Base-by-base conservation (phyloP, 1,140 invertebrate species). In the Ceratosolen fusciceps region DNA sequence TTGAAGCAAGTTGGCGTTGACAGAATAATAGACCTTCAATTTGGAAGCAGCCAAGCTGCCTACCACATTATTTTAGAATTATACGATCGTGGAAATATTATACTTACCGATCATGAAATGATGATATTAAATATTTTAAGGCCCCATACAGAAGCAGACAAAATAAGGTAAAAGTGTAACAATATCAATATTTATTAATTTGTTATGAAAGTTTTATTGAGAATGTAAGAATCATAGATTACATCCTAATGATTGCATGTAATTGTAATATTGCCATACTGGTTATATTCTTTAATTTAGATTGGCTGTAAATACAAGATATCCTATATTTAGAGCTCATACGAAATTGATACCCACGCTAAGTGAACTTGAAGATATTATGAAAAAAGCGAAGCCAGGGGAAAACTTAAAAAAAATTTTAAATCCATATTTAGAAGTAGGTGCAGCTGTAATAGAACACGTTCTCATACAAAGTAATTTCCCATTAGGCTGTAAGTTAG, bases 41-140 rank as follows among this genome's bases (percentile, higher is more conserved):
- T 99, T 91, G 99, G 99, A 56, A 94, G 93, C 31, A 95, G 95
- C 1, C 97, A 99, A 90, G 97, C 96, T 31, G 96, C 97, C 0
- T 98, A 98, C 90, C 98, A 99, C 91, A 91, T 99, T 16, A 97
- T 99, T 82, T 87, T 99, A 72, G 99, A 99, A 90, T 87, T 99
- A 0, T 99, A 99, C 88, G 98, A 99, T 91, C 92, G 96, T 74
- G 99, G 99, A 78, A 99, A 99, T 89, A 95, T 99, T 67, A 92
- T 99, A 72, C 91, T 99, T 0, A 98, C 98, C 29, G 98, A 99
- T 91, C 91, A 93, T 89, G 93, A 98, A 79, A 95, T 96, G 90
- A 96, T 92, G 0, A 99, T 99, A 83, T 91, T 99, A 0, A 98
- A 98, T 91, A 95, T 99, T 54, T 88, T 99, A 2, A 91, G 99